Evolutionary conservation across 2,888 invertebrate species (phyloP).

Genomic region (Ochropleura leucogaster): DNA sequence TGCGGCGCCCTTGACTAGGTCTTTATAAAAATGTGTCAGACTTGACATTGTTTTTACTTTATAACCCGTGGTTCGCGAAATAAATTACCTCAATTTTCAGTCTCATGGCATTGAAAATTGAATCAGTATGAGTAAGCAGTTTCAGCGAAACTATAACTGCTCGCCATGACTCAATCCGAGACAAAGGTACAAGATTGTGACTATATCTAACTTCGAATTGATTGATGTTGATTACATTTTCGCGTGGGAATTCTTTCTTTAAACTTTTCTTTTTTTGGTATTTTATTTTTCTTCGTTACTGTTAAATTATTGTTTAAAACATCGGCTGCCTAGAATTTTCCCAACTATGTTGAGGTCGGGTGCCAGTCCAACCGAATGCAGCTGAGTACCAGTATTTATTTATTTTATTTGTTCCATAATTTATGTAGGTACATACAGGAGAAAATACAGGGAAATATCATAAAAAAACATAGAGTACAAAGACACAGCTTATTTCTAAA

Average conservation of each 20-base stretch:
- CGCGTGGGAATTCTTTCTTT: slow-evolving; percentile 31
- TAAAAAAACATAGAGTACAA: too few species aligned
- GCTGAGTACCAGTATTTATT: too few species aligned
- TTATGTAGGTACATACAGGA: too few species aligned
- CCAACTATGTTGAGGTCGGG: too few species aligned
- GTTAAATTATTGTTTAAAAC: slow-evolving; percentile 7
- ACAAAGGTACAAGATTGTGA: slow-evolving; percentile 18
- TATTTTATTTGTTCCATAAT: too few species aligned
- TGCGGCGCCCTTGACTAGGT: slow-evolving; percentile 35
- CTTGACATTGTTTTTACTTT: slow-evolving; percentile 38
- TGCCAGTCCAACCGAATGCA: too few species aligned
- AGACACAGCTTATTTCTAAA: too few species aligned
- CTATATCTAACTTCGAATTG: slow-evolving; percentile 2
- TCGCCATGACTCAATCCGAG: slow-evolving; percentile 27
- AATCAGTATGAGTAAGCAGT: slow-evolving; percentile 36
- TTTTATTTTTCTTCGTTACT: neutral
- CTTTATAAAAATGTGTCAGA: slow-evolving; percentile 29
- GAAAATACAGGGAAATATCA: too few species aligned
- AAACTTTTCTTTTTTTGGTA: neutral
- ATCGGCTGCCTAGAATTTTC: too few species aligned
- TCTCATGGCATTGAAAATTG: slow-evolving; percentile 39
- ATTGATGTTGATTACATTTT: slow-evolving; percentile 32
- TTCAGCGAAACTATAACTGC: slow-evolving; percentile 30
- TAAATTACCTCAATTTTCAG: slow-evolving; percentile 42
- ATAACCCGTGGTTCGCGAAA: slow-evolving; percentile 26